A percentile compares a stretch with the other conserved stretches of the same genome.
phyloP scores from a whole-genome alignment of 2,797 vertebrate genomes.

The Coregonus ussuriensis region DNA sequence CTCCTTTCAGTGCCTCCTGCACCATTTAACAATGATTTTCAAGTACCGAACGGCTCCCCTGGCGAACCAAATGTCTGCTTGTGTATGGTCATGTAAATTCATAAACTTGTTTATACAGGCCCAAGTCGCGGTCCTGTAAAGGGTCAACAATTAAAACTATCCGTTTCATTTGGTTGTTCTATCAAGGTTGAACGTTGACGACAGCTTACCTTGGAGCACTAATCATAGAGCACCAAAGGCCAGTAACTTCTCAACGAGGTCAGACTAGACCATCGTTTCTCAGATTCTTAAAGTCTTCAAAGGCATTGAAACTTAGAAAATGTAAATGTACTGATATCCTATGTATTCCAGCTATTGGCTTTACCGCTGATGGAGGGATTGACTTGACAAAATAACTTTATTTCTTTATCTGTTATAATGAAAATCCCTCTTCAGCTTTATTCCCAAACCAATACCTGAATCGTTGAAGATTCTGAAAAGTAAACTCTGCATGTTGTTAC shows the following conservation, averaged over 20 bases:
- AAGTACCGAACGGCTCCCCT: neutral
- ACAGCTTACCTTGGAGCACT: neutral
- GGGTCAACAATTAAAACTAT: too few species aligned
- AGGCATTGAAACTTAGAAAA: neutral
- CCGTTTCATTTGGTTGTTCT: neutral
- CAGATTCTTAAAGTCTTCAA: neutral
- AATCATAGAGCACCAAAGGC: too few species aligned
- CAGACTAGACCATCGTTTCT: neutral
- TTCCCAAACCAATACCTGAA: neutral
- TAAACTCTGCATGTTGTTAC: neutral
- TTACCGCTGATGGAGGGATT: neutral
- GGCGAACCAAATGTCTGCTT: neutral
- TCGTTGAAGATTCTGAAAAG: neutral
- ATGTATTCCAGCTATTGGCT: neutral
- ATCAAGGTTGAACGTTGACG: neutral
- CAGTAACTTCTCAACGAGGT: neutral
- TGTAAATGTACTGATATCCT: too few species aligned
- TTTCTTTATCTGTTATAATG: neutral
- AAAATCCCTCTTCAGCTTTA: neutral
- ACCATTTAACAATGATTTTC: neutral
- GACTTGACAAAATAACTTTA: neutral
- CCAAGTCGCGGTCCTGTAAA: too few species aligned
- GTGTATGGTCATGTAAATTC: too few species aligned
- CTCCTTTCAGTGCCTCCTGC: conserved; percentile 3
- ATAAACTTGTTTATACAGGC: too few species aligned